Percentiles rank a stretch among this genome's conserved stretches.
Conservation (phyloP, 2,888 invertebrate species). For the Stenurella melanura region DNA sequence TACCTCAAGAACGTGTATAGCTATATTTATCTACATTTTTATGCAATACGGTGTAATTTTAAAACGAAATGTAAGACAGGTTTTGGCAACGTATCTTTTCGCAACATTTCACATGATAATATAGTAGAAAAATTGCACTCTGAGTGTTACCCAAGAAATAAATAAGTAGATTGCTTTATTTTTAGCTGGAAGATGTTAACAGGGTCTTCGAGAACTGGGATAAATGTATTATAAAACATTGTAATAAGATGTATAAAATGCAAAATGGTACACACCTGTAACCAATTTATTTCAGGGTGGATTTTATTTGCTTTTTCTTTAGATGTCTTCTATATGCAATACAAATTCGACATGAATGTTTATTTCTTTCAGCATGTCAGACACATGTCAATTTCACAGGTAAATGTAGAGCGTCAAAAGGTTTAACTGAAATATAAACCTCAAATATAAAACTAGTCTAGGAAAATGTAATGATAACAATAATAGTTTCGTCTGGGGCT, state of each 20-base stretch:
- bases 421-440: no score
- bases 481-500: no score
- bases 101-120: not conserved
- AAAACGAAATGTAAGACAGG: slow-evolving; percentile 48
- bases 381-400: no score
- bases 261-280: not conserved
- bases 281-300: not conserved
- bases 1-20: slow-evolving; percentile 49
- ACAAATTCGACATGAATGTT: no score
- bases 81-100: slow-evolving; percentile 46
- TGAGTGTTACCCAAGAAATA: not conserved
- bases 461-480: no score
- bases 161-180: slow-evolving; percentile 1
- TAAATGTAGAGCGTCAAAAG: no score
- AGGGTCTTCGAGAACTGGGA: not conserved
- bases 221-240: not conserved
- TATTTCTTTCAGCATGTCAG: no score
- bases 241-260: not conserved
- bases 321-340: not conserved
- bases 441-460: no score
- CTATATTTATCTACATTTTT: slow-evolving; percentile 58
- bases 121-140: slow-evolving; percentile 15
- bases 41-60: slow-evolving; percentile 58
- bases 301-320: not conserved
- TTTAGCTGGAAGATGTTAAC: not conserved